phyloP scores from a whole-genome alignment of 2,888 invertebrate genomes.

The Spilosoma lubricipeda region DNA sequence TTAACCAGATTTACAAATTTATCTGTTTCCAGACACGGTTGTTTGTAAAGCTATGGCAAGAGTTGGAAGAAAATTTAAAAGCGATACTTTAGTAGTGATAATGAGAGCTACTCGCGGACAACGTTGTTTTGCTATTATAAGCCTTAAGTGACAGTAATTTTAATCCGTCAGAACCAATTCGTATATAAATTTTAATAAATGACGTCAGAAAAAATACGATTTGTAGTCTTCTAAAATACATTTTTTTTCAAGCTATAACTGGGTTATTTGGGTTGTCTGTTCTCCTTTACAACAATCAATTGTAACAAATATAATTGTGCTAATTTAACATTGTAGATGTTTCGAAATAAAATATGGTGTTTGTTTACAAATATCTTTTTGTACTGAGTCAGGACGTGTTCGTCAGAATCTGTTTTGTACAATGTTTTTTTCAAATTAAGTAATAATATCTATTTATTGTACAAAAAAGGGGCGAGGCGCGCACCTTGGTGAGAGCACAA shows the following conservation, averaged over 20 bases:
- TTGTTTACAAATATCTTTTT: slow-evolving; percentile 18
- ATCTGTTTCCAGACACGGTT: slow-evolving; percentile 43
- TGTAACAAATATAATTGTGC: slow-evolving; percentile 9
- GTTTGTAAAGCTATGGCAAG: slow-evolving; percentile 27
- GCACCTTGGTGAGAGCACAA: slow-evolving; percentile 56
- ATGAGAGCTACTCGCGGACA: background rate
- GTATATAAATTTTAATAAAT: background rate
- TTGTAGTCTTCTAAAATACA: background rate
- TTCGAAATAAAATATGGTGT: slow-evolving; percentile 10
- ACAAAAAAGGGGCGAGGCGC: slow-evolving; percentile 41
- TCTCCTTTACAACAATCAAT: slow-evolving; percentile 1
- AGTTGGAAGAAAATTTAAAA: slow-evolving; percentile 8
- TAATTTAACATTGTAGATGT: slow-evolving; percentile 11
- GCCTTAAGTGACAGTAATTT: background rate
- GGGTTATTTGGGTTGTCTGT: background rate
- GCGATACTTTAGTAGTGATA: slow-evolving; percentile 1
- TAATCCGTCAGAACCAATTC: background rate
- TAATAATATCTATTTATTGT: slow-evolving; percentile 54
- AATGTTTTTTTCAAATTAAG: slow-evolving; percentile 51
- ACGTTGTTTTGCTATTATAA: background rate
- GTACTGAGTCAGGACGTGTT: background rate
- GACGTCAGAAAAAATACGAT: background rate
- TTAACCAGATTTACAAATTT: slow-evolving; percentile 58
- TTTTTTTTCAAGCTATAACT: background rate
- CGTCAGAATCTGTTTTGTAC: slow-evolving; percentile 6